A percentile compares a stretch with the other conserved stretches of the same genome.
These are phyloP conservation scores for Channa maculata DNA, from an alignment of 2,113 vertebrate genomes.

Conservation along the genomic window DNA sequence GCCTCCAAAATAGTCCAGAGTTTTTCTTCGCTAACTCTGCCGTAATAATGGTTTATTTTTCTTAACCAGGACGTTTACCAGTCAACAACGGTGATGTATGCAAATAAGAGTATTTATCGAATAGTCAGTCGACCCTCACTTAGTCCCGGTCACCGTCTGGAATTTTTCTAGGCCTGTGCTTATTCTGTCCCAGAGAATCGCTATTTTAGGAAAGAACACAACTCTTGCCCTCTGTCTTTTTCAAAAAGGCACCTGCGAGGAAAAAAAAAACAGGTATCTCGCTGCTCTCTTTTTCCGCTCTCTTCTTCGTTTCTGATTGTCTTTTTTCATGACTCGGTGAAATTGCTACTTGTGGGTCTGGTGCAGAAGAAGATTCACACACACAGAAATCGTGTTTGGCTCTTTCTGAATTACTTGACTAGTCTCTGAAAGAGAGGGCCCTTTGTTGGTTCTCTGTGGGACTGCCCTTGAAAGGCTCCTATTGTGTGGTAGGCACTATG, in stretches of 20 bases:
- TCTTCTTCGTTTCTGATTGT: constrained; percentile 30
- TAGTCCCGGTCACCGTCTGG: background rate
- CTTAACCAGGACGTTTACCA: no score
- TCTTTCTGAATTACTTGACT: constrained; percentile 78
- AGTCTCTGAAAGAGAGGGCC: constrained; percentile 69
- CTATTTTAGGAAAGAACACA: constrained; percentile 31
- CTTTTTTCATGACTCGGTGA: constrained; percentile 45
- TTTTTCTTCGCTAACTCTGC: no score
- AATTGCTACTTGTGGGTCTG: constrained; percentile 49
- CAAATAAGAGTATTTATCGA: constrained; percentile 15
- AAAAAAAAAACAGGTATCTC: constrained; percentile 36
- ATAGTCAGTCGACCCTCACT: background rate
- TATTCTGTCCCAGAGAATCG: background rate
- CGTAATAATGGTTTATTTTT: no score
- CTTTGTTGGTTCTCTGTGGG: constrained; percentile 77
- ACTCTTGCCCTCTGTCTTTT: constrained; percentile 37
- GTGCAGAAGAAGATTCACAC: constrained; percentile 49
- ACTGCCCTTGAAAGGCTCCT: constrained; percentile 79
- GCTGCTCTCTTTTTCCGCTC: constrained; percentile 44
- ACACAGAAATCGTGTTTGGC: constrained; percentile 69
- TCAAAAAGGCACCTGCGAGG: constrained; percentile 44
- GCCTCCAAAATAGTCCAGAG: no score
- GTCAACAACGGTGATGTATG: background rate
- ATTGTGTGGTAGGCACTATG: constrained; percentile 78
- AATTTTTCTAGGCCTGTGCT: constrained; percentile 14